Evolutionary conservation across 2,113 vertebrate genomes (phyloP).

Genomic region (Entomyzon cyanotis): DNA sequence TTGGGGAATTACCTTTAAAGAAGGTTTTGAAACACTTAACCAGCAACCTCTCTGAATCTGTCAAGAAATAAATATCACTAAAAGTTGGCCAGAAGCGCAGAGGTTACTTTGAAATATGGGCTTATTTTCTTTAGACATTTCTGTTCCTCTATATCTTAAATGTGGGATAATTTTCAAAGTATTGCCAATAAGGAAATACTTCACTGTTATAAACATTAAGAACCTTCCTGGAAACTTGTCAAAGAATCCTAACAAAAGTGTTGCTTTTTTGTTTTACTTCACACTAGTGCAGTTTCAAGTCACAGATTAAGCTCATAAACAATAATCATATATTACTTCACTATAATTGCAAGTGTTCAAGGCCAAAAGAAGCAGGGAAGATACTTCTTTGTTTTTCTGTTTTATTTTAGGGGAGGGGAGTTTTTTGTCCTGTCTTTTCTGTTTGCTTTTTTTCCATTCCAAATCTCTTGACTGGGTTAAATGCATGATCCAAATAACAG

Average conservation of each 20-base stretch:
- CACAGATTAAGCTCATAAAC: not conserved
- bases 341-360: not conserved
- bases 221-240: not conserved
- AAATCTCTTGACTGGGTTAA: constrained; percentile 43
- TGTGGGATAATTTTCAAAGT: not conserved
- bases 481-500: constrained; percentile 49
- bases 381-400: not conserved
- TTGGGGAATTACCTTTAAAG: not conserved
- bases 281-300: not conserved
- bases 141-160: not conserved
- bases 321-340: not conserved
- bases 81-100: not conserved
- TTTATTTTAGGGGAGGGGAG: not conserved
- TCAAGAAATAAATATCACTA: not conserved
- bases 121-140: not conserved
- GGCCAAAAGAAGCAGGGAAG: not conserved
- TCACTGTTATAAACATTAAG: not conserved
- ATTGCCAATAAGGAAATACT: not conserved
- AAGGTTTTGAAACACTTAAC: not conserved
- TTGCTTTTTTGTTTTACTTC: not conserved
- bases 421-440: not conserved
- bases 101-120: not conserved
- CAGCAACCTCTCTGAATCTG: not conserved
- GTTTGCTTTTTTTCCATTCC: not conserved
- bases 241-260: not conserved